A percentile compares a stretch with the other conserved stretches of the same genome.
phyloP scores from a whole-genome alignment of 1,140 invertebrate species.

The Rhynchophorus ferrugineus region DNA sequence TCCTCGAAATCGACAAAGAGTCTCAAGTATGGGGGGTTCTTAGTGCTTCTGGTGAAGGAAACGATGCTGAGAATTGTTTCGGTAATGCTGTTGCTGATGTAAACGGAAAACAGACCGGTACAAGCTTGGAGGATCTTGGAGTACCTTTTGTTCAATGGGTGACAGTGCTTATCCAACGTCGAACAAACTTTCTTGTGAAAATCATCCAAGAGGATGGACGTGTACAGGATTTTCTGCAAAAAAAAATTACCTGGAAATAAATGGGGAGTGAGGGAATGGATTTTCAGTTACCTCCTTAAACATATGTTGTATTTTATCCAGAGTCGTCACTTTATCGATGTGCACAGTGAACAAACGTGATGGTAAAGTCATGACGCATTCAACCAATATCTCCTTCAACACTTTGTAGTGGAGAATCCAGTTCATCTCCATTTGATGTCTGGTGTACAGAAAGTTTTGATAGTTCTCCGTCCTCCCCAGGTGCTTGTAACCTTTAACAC shows the following conservation, averaged over 20 bases:
- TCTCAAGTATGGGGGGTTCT: conserved; percentile 24
- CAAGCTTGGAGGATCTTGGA: conserved; percentile 20
- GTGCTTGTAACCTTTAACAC: conserved; percentile 42
- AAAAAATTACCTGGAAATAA: neutral
- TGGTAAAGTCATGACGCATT: conserved; percentile 48
- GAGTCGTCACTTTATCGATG: conserved; percentile 42
- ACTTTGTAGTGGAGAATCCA: conserved; percentile 53
- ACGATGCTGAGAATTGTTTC: conserved; percentile 24
- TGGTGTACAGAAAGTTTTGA: conserved; percentile 48
- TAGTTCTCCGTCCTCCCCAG: conserved; percentile 51
- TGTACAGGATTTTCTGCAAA: conserved; percentile 29
- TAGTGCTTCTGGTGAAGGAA: conserved; percentile 16
- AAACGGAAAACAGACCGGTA: conserved; percentile 25
- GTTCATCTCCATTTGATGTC: conserved; percentile 46
- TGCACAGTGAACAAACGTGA: conserved; percentile 18
- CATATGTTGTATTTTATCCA: conserved; percentile 44
- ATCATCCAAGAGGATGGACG: conserved; percentile 17
- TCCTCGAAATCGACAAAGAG: conserved; percentile 22
- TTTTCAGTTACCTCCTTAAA: conserved; percentile 28
- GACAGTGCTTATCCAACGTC: conserved; percentile 17
- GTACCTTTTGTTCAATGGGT: neutral
- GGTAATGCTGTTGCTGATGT: conserved; percentile 24
- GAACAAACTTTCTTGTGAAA: conserved; percentile 23
- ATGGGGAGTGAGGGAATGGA: neutral
- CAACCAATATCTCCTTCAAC: conserved; percentile 50